Evolutionary conservation across 2,113 vertebrate genomes (phyloP).

Genomic region (Thryonomys swinderianus): DNA sequence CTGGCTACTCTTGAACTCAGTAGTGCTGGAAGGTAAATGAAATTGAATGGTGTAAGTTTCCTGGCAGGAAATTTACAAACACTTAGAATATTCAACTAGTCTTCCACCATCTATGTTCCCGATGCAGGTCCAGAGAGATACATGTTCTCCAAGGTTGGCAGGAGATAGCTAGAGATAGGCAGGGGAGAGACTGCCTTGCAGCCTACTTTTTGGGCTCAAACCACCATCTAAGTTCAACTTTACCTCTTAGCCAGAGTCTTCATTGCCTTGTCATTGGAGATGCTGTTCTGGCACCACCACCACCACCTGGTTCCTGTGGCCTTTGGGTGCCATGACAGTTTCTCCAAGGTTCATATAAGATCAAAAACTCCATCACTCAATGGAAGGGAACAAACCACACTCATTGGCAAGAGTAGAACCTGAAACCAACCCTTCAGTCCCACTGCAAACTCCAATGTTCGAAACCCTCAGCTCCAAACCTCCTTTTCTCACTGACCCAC

Average conservation of each 20-base stretch:
- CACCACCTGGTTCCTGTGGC: background rate
- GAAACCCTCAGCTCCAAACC: background rate
- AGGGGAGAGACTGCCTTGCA: background rate
- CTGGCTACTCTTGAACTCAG: background rate
- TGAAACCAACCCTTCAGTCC: background rate
- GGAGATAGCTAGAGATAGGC: background rate
- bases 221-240: background rate
- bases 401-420: background rate
- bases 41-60: no score
- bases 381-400: background rate
- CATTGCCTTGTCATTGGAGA: background rate
- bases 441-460: background rate
- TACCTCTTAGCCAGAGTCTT: background rate
- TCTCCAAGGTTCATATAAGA: background rate
- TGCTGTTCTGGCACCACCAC: background rate
- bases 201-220: background rate
- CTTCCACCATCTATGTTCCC: background rate
- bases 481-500: background rate
- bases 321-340: background rate
- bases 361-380: background rate
- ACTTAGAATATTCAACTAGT: background rate
- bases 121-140: background rate
- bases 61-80: background rate
- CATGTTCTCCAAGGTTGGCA: background rate
- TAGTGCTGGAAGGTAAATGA: background rate